Conservation (phyloP, 2,113 vertebrate species). For the Psophia crepitans region DNA sequence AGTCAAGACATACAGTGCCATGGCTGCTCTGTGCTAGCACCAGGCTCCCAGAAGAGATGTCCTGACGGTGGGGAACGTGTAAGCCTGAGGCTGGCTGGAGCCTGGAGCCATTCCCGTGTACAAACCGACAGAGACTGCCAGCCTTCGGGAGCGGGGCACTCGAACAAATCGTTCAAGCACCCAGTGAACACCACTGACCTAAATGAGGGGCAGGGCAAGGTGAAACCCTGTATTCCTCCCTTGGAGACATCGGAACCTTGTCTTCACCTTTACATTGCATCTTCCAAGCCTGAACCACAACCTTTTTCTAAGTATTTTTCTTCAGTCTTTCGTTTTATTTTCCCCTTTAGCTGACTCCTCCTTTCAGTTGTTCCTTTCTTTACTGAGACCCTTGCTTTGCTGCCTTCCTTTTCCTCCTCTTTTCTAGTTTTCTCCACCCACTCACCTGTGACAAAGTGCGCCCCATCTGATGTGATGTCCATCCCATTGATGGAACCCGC, state of each 20-base stretch:
- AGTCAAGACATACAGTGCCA: not conserved
- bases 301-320: not conserved
- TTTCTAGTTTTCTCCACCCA: not conserved
- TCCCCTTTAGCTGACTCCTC: not conserved
- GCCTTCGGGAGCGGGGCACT: not conserved
- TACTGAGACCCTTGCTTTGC: not conserved
- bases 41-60: not conserved
- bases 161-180: not conserved
- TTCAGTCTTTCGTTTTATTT: not conserved
- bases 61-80: not conserved
- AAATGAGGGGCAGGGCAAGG: not conserved
- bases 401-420: not conserved
- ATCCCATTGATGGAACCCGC: constrained; percentile 84
- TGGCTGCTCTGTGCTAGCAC: not conserved
- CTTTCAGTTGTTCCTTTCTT: not conserved
- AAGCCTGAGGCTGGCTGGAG: not conserved
- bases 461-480: constrained; percentile 81
- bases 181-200: not conserved
- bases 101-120: not conserved
- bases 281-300: not conserved
- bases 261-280: not conserved
- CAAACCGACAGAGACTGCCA: not conserved
- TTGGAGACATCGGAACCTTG: not conserved
- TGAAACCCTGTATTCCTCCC: not conserved
- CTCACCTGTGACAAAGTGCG: constrained; percentile 84